Base-by-base conservation (phyloP, 2,888 invertebrate genomes). In the Paralinhomoeus sp. region DNA sequence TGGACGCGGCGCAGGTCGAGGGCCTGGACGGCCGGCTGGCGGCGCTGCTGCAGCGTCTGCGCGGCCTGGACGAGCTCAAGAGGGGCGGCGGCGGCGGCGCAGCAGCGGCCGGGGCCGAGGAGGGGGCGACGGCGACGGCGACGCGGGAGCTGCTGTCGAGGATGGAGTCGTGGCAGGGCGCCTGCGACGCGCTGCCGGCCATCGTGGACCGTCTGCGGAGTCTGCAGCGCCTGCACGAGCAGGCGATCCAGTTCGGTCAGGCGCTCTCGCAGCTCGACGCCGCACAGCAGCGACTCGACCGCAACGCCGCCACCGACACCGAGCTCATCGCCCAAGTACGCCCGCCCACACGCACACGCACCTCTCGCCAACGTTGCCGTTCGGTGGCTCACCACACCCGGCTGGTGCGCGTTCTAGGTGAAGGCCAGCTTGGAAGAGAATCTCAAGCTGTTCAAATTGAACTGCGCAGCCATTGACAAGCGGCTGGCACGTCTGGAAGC, bases 191-290 rank as follows among this genome's bases (percentile, higher is more conserved):
- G 46, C 60, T 82, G 47, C 80, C 80, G 0, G 75, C 76, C 54
- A 73, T 79, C 23, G 72, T 87, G 33, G 79, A 83, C 54, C 73
- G 89, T 45, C 75, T 91, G 72, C 74, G 78, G 54, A 78, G 84
- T 1, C 67, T 91, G 3, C 80, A 83, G 64, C 74, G 76, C 2
- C 67, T 91, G 7, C 89, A 91, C 60, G 78, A 78, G 63, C 82
- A 84, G 74, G 85, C 85, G 83, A 65, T 78, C 51, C 80, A 83
- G 63, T 83, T 84, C 59, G 76, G 77, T 42, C 80, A 78, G 64
- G 78, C 82, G 0, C 67, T 87, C 41, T 74, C 76, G 0, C 81
- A 83, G 62, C 67, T 45, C 24, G 42, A 45, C 35, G 42, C 37
- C 15, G 42, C 43, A 24, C 45, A 45, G 23, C 45, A 45, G 31